A percentile compares a stretch with the other conserved stretches of the same genome.
These are phyloP conservation scores for Pangasius sanitwongsei DNA, from an alignment of 2,797 vertebrate genomes.

Conservation along the genomic window DNA sequence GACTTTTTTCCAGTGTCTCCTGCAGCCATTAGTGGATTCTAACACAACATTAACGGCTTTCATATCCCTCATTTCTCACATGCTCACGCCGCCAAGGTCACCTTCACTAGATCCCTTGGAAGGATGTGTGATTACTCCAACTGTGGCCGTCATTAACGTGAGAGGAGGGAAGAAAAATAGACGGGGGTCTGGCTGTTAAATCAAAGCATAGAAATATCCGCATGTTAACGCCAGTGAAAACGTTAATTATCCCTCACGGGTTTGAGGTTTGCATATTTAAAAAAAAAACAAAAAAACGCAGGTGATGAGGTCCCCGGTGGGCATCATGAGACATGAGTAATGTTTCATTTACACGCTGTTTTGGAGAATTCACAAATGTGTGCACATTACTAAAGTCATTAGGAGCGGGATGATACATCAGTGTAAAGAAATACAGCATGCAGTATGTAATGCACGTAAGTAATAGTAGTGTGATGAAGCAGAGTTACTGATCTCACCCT, in stretches of 20 bases:
- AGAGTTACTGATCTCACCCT: background rate
- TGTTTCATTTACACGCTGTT: constrained; percentile 36
- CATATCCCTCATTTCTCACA: constrained; percentile 56
- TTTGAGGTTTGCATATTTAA: constrained; percentile 49
- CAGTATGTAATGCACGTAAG: background rate
- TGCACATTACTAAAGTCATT: background rate
- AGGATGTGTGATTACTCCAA: constrained; percentile 53
- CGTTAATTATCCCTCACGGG: constrained; percentile 57
- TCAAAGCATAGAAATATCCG: constrained; percentile 63
- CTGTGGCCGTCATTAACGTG: constrained; percentile 50
- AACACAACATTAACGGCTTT: constrained; percentile 39
- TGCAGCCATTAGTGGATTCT: constrained; percentile 34
- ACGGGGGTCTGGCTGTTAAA: constrained; percentile 42
- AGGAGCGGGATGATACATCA: background rate
- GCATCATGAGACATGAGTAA: constrained; percentile 38
- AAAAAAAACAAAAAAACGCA: constrained; percentile 19
- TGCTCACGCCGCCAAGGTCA: constrained; percentile 45
- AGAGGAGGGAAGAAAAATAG: constrained; percentile 54
- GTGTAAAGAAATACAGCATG: background rate
- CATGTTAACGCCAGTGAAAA: constrained; percentile 54
- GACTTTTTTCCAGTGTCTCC: constrained; percentile 41
- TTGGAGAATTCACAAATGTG: constrained; percentile 3
- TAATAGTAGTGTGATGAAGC: background rate
- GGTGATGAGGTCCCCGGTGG: constrained; percentile 32
- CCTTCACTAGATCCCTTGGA: constrained; percentile 46